These are phyloP conservation scores for Leucosticte australis DNA, from an alignment of 2,113 vertebrate genomes.

Conservation along the genomic window DNA sequence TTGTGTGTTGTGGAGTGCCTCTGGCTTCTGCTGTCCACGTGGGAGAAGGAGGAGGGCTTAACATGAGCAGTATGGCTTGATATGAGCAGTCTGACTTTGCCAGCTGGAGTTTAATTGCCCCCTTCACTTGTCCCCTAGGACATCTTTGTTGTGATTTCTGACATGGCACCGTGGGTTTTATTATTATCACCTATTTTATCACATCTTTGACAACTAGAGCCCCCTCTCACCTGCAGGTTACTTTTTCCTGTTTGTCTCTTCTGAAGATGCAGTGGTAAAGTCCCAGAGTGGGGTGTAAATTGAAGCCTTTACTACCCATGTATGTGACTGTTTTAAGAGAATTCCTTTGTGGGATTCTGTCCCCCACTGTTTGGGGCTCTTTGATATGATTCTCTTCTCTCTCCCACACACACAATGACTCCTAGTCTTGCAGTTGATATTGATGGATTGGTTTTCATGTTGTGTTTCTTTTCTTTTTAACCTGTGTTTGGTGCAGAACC, in stretches of 20 bases:
- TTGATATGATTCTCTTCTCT: neutral
- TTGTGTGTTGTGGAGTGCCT: neutral
- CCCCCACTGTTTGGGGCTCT: neutral
- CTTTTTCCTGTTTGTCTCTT: neutral
- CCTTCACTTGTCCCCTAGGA: neutral
- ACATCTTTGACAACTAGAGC: neutral
- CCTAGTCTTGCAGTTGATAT: neutral
- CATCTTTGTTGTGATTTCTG: neutral
- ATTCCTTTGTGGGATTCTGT: neutral
- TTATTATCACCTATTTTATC: neutral
- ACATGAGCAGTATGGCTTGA: neutral
- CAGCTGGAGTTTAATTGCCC: neutral
- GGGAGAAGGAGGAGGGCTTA: neutral
- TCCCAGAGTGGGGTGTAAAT: neutral
- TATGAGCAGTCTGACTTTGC: neutral
- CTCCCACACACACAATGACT: fast-evolving
- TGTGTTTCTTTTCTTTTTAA: neutral
- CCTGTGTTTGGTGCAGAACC: neutral
- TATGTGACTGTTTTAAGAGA: neutral
- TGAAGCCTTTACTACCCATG: neutral
- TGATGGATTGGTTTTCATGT: neutral
- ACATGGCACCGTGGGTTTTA: neutral
- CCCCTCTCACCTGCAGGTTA: neutral
- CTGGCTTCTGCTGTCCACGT: neutral
- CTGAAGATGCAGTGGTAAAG: neutral